Conservation (phyloP, 2,888 invertebrate species). For the Carpatolechia fugitivella region DNA sequence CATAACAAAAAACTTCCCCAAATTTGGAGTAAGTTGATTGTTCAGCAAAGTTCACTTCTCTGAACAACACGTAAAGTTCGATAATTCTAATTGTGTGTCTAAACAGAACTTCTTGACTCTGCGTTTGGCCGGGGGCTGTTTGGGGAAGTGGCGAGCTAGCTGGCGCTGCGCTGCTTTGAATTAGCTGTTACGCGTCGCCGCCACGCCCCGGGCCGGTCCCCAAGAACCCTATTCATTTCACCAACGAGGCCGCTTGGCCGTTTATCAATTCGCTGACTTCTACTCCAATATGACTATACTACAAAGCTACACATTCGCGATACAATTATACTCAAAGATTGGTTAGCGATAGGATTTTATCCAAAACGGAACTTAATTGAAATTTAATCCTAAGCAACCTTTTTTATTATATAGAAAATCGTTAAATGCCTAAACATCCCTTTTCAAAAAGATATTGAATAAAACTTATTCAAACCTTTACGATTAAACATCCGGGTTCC, state of each 20-base stretch:
- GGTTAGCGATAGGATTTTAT: neutral
- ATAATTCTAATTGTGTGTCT: constrained; percentile 29
- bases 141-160: constrained; percentile 13
- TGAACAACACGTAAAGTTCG: constrained; percentile 13
- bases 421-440: neutral
- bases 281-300: constrained; percentile 11
- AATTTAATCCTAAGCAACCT: neutral
- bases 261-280: constrained; percentile 15
- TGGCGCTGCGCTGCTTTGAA: constrained; percentile 4
- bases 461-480: neutral
- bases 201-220: constrained; percentile 14
- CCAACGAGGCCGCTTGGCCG: constrained; percentile 5
- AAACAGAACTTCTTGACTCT: constrained; percentile 22
- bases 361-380: constrained; percentile 1
- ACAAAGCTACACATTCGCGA: neutral
- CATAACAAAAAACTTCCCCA: neutral
- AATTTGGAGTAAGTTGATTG: neutral
- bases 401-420: neutral
- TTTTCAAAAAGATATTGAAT: neutral
- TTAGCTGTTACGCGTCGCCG: constrained; percentile 12
- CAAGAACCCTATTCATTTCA: constrained; percentile 13
- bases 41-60: neutral
- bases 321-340: neutral
- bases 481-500: neutral
- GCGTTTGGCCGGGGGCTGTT: constrained; percentile 17